Evolutionary conservation across 30 jellyfish, hydroid and myxozoan species (phyloP).

Genomic region (Chrysaora quinquecirrha): DNA sequence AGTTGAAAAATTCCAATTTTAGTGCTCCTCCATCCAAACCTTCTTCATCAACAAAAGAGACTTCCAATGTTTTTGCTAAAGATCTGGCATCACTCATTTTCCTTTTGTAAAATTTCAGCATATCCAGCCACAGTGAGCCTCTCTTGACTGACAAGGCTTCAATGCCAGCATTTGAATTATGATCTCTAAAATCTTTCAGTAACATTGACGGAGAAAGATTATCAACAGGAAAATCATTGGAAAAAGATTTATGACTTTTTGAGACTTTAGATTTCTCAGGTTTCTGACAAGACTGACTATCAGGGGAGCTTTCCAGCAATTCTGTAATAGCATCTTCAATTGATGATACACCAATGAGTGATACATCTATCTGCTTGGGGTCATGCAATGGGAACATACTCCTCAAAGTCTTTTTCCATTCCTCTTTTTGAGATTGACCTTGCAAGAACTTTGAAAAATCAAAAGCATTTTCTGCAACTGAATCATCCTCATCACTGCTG

Average conservation of each 20-base stretch:
- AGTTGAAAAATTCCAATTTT: conserved; percentile 11
- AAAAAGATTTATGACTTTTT: neutral
- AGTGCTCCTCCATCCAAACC: conserved; percentile 49
- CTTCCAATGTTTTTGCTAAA: neutral
- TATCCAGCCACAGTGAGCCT: conserved; percentile 12
- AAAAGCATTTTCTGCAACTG: neutral
- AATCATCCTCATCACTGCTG: neutral
- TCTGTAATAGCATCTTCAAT: conserved; percentile 18
- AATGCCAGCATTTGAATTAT: conserved; percentile 6
- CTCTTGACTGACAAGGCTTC: conserved; percentile 6
- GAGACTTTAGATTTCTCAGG: neutral
- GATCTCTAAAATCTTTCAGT: conserved; percentile 12
- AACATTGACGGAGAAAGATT: conserved; percentile 1
- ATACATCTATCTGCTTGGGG: neutral
- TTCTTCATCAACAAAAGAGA: conserved; percentile 13
- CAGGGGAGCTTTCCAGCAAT: conserved; percentile 4
- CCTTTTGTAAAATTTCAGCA: conserved; percentile 19
- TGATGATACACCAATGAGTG: conserved; percentile 12
- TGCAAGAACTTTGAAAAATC: neutral
- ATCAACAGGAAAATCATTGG: neutral
- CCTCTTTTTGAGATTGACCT: neutral
- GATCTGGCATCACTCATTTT: conserved; percentile 8
- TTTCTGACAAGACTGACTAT: neutral
- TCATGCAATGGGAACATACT: conserved; percentile 13
- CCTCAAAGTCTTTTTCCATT: neutral